Conservation (phyloP, 1,140 invertebrate species). For the Brachystomella parvula region DNA sequence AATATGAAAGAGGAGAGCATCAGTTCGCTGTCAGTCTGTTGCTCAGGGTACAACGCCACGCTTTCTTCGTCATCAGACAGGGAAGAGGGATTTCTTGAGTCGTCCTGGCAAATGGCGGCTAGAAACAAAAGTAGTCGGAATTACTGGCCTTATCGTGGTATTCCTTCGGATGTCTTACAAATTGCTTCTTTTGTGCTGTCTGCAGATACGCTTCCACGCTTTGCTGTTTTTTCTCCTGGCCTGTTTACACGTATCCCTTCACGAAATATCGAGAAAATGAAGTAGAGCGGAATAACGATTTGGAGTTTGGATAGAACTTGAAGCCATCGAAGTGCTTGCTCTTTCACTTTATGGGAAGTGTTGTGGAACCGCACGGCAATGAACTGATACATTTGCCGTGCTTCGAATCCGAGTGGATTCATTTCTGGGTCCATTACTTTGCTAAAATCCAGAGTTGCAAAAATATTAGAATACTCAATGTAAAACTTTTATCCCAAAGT, state of each 20-base stretch:
- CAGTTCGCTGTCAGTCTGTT: conserved; percentile 49
- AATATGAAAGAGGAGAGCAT: conserved; percentile 88
- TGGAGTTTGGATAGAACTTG: conserved; percentile 83
- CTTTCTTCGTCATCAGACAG: conserved; percentile 60
- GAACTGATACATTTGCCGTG: conserved; percentile 91
- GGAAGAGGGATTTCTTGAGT: conserved; percentile 58
- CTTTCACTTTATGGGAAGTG: conserved; percentile 75
- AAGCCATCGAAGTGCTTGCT: conserved; percentile 90
- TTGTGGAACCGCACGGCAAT: conserved; percentile 76
- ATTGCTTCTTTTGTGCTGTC: conserved; percentile 29
- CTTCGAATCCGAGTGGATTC: conserved; percentile 86
- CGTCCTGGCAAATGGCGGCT: conserved; percentile 49
- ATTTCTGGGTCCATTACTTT: conserved; percentile 96
- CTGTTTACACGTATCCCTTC: conserved; percentile 51
- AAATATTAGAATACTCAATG: conserved; percentile 1
- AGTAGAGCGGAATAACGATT: conserved; percentile 74
- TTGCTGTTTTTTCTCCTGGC: conserved; percentile 28
- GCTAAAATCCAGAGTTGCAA: conserved; percentile 51
- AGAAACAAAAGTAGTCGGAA: conserved; percentile 44
- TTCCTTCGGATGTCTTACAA: conserved; percentile 10
- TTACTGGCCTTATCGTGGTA: neutral
- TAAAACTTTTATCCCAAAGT: conserved; percentile 16
- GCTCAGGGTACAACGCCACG: conserved; percentile 25
- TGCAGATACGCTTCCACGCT: conserved; percentile 33
- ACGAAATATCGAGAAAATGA: conserved; percentile 81